phyloP scores from a whole-genome alignment of 2,797 vertebrate species.

The Mus spretus region DNA sequence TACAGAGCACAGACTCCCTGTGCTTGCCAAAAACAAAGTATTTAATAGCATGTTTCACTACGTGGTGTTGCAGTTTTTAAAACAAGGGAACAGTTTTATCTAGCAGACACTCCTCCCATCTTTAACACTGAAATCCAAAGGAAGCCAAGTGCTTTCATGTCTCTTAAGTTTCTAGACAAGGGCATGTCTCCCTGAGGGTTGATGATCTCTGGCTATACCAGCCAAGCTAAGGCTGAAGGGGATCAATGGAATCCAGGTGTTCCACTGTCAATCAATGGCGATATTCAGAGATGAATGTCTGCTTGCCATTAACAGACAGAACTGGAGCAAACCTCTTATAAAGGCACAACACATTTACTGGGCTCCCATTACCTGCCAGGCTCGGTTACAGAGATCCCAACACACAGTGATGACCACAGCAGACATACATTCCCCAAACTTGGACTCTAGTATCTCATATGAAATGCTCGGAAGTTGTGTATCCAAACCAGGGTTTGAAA shows the following conservation, averaged over 20 bases:
- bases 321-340: background rate
- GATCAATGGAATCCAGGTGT: background rate
- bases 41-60: background rate
- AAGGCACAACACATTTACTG: background rate
- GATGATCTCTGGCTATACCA: background rate
- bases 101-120: slow-evolving; percentile 34
- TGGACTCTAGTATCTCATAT: background rate
- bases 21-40: background rate
- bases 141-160: background rate
- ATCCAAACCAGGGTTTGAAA: background rate
- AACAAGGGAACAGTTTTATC: background rate
- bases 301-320: background rate
- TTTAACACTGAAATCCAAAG: slow-evolving; percentile 52
- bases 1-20: background rate
- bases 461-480: slow-evolving; percentile 20
- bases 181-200: background rate
- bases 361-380: background rate
- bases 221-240: background rate
- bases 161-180: slow-evolving; percentile 44
- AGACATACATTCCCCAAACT: background rate
- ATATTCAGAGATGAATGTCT: background rate
- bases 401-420: background rate
- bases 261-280: background rate
- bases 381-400: background rate
- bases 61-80: background rate